Percentiles rank a stretch among this genome's conserved stretches.
These are phyloP conservation scores for Corythornis madagascariensis DNA, from an alignment of 2,113 vertebrate species.

Conservation along the genomic window DNA sequence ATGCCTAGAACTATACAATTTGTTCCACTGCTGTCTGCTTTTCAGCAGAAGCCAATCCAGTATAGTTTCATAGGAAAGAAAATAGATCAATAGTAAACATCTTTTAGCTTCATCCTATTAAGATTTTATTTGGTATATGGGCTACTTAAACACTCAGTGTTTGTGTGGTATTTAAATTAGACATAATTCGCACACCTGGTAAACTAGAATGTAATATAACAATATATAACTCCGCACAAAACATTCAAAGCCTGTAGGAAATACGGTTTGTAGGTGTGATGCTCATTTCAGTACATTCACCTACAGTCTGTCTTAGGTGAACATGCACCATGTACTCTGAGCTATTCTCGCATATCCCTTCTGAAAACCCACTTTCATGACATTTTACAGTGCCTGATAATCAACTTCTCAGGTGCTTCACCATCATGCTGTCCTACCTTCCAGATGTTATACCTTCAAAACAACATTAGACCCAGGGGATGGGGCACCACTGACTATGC, in stretches of 20 bases:
- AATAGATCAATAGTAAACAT: background rate
- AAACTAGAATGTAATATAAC: background rate
- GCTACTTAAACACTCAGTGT: background rate
- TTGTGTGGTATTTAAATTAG: background rate
- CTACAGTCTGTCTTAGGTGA: background rate
- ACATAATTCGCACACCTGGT: background rate
- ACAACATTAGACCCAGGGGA: background rate
- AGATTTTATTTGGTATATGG: background rate
- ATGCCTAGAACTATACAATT: background rate
- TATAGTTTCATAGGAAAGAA: background rate
- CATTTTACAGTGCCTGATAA: background rate
- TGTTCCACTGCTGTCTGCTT: background rate
- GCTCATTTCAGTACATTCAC: background rate
- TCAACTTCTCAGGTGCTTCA: background rate
- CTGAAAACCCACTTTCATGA: background rate
- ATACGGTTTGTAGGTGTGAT: accelerated
- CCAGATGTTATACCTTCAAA: background rate
- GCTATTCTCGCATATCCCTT: background rate
- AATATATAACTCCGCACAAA: background rate
- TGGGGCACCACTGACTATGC: accelerated
- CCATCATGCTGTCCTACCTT: background rate
- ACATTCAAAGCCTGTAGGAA: background rate
- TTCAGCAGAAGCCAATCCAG: background rate
- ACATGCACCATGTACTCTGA: background rate
- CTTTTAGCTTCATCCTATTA: background rate